phyloP scores from a whole-genome alignment of 2,888 invertebrate genomes.

The Allophyes oxyacanthae region DNA sequence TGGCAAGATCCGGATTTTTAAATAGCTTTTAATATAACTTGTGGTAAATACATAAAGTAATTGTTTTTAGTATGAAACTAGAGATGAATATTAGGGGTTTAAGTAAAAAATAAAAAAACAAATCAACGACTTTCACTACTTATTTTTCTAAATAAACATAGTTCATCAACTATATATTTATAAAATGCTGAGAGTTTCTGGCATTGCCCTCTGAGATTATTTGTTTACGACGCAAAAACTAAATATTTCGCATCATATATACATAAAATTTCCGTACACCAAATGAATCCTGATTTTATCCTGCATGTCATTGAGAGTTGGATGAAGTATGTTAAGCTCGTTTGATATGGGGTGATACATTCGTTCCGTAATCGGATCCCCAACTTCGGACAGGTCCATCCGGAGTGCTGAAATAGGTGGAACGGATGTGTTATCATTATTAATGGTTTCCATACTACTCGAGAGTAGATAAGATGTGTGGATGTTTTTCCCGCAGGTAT shows the following conservation, averaged over 20 bases:
- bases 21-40: no score
- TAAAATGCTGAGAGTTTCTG: no score
- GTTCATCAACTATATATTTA: no score
- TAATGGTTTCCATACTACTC: constrained; percentile 56
- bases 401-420: constrained; percentile 58
- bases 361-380: constrained; percentile 50
- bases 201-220: no score
- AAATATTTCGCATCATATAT: neutral
- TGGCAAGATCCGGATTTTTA: no score
- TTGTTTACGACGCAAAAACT: neutral
- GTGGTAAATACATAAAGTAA: no score
- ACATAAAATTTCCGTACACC: constrained; percentile 4
- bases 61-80: no score
- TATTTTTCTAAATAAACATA: no score
- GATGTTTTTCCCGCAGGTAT: constrained; percentile 49
- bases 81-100: no score
- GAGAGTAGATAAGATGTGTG: constrained; percentile 34
- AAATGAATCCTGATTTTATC: constrained; percentile 37
- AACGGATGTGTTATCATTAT: constrained; percentile 56
- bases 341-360: constrained; percentile 56
- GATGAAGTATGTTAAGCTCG: constrained; percentile 32
- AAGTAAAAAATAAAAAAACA: no score
- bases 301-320: constrained; percentile 39
- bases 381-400: constrained; percentile 48
- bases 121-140: no score